Conservation (phyloP, 2,113 vertebrate species). For the Coregonus clupeaformis region DNA sequence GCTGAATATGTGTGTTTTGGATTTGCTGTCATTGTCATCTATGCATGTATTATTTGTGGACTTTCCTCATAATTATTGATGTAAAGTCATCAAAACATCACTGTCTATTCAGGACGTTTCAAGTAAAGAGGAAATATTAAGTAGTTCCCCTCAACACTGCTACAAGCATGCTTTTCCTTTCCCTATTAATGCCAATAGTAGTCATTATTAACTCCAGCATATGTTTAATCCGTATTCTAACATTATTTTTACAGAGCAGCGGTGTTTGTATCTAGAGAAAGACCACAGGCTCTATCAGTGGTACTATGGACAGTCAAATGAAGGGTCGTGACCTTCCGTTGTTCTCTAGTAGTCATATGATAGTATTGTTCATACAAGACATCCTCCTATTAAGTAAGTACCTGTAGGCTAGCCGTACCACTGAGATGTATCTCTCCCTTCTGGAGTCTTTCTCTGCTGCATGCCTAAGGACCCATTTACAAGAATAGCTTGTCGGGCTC, state of each 20-base stretch:
- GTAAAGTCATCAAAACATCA: not conserved
- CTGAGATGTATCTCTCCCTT: constrained; percentile 46
- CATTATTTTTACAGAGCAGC: too few species aligned
- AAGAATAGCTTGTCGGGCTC: constrained; percentile 32
- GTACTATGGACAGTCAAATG: constrained; percentile 46
- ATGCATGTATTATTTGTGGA: not conserved
- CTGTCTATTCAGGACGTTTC: not conserved
- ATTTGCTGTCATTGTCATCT: not conserved
- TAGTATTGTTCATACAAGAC: constrained; percentile 51
- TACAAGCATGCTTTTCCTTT: too few species aligned
- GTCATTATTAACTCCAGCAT: too few species aligned
- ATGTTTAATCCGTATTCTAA: too few species aligned
- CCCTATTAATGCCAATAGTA: too few species aligned
- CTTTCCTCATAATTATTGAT: not conserved
- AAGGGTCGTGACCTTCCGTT: constrained; percentile 36
- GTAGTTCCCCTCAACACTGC: not conserved
- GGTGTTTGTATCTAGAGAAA: not conserved
- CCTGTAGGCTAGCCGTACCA: constrained; percentile 46
- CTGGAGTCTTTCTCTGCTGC: constrained; percentile 31
- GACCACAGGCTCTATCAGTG: not conserved
- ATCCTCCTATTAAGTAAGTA: constrained; percentile 53
- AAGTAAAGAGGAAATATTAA: not conserved
- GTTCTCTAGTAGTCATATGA: constrained; percentile 8
- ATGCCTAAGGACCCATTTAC: constrained; percentile 58
- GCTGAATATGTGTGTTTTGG: not conserved